A percentile compares a stretch with the other conserved stretches of the same genome.
Conservation (phyloP, 1,140 invertebrate genomes). For the Xylocopa sonorina region DNA sequence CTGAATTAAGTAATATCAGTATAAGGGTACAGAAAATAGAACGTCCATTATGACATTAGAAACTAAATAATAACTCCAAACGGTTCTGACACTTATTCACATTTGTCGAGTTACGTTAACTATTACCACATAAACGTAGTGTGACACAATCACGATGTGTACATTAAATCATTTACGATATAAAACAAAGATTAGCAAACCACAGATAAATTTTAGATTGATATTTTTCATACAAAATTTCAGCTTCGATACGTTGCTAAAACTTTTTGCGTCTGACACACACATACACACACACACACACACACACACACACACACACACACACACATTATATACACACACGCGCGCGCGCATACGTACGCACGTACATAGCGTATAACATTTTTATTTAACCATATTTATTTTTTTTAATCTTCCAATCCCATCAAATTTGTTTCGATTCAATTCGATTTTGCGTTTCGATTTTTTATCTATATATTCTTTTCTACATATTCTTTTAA, state of each 20-base stretch:
- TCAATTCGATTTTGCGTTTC: background rate
- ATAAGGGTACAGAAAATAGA: background rate
- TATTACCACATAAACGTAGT: background rate
- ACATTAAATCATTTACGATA: constrained; percentile 23
- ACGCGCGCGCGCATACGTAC: too few species aligned
- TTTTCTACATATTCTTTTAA: background rate
- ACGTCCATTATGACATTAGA: background rate
- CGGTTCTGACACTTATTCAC: constrained; percentile 54
- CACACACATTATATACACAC: too few species aligned
- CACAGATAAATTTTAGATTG: constrained; percentile 9
- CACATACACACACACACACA: too few species aligned
- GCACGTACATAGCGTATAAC: too few species aligned
- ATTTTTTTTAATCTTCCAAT: background rate
- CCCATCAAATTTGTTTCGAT: background rate
- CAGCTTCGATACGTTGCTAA: background rate
- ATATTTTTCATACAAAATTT: constrained; percentile 7
- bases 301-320: too few species aligned
- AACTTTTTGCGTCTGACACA: background rate
- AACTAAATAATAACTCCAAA: constrained; percentile 33
- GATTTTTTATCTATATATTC: background rate
- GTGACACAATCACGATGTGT: too few species aligned
- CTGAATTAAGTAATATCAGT: background rate
- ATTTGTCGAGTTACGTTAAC: constrained; percentile 6
- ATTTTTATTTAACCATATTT: too few species aligned
- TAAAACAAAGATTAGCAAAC: constrained; percentile 25